Evolutionary conservation across 2,888 invertebrate species (phyloP).

Genomic region (Aleiodes alternator): DNA sequence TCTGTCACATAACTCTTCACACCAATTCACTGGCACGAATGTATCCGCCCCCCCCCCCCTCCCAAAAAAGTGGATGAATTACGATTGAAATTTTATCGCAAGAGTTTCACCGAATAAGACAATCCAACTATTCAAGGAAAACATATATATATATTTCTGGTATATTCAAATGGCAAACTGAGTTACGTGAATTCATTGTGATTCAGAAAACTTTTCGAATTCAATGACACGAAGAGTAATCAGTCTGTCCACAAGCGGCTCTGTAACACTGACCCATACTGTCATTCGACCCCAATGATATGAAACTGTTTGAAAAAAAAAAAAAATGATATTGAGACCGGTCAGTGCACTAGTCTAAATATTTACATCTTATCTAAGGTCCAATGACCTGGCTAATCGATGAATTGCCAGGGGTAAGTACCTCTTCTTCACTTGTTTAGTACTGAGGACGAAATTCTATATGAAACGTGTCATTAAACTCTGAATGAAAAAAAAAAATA

Average conservation of each 20-base stretch:
- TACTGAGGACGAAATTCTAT: constrained; percentile 11
- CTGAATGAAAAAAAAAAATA: not conserved
- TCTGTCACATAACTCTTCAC: constrained; percentile 61
- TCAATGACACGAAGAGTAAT: too few species aligned
- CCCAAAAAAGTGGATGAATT: constrained; percentile 9
- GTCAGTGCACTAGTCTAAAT: constrained; percentile 40
- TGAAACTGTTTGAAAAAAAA: not conserved
- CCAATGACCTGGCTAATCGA: constrained; percentile 18
- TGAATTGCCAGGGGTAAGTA: not conserved
- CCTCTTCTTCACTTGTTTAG: not conserved
- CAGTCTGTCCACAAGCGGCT: too few species aligned
- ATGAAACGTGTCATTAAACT: constrained; percentile 10
- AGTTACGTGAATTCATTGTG: not conserved
- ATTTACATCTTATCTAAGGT: constrained; percentile 28
- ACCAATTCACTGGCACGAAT: constrained; percentile 34
- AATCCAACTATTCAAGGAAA: not conserved
- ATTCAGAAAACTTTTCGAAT: not conserved
- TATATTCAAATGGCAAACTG: too few species aligned
- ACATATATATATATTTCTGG: too few species aligned
- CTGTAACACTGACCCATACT: constrained; percentile 23
- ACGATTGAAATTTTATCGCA: constrained; percentile 5
- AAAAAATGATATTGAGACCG: constrained; percentile 15
- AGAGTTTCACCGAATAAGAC: not conserved
- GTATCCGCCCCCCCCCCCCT: not conserved
- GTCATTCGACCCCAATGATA: constrained; percentile 21